A percentile compares a stretch with the other conserved stretches of the same genome.
Evolutionary conservation across 2,113 vertebrate genomes (phyloP).

Genomic region (Reinhardtius hippoglossoides): DNA sequence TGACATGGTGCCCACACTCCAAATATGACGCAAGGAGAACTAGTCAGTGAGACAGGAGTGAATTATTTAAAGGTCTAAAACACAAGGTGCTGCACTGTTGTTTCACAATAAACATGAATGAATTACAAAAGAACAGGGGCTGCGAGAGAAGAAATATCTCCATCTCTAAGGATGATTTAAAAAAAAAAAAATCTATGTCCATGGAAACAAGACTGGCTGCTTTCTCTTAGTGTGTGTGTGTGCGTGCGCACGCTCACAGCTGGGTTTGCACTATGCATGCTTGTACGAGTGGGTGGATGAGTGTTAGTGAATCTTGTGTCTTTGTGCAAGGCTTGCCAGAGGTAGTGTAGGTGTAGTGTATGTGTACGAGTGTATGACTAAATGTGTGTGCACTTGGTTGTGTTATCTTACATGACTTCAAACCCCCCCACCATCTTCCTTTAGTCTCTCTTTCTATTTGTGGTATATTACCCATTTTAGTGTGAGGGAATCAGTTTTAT

Average conservation of each 20-base stretch:
- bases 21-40: conserved; percentile 17
- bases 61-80: conserved; percentile 33
- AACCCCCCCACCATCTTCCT: conserved; percentile 30
- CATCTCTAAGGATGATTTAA: conserved; percentile 25
- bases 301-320: conserved; percentile 67
- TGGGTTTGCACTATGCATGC: conserved; percentile 63
- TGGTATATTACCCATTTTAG: conserved; percentile 40
- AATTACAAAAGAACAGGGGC: conserved; percentile 32
- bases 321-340: conserved; percentile 65
- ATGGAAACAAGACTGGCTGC: conserved; percentile 70
- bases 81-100: not conserved
- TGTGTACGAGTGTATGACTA: conserved; percentile 20
- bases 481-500: conserved; percentile 33
- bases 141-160: conserved; percentile 39
- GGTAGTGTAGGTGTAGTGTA: conserved; percentile 65
- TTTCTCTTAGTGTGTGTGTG: conserved; percentile 31
- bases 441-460: conserved; percentile 44
- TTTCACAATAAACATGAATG: conserved; percentile 19
- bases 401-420: conserved; percentile 39
- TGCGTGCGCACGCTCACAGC: conserved; percentile 42
- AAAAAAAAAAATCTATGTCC: conserved; percentile 56
- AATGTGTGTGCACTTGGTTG: conserved; percentile 8
- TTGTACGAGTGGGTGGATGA: conserved; percentile 72
- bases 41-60: conserved; percentile 16
- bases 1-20: not conserved